Conservation (phyloP, 2,888 invertebrate genomes). For the Tortricodes alternella region DNA sequence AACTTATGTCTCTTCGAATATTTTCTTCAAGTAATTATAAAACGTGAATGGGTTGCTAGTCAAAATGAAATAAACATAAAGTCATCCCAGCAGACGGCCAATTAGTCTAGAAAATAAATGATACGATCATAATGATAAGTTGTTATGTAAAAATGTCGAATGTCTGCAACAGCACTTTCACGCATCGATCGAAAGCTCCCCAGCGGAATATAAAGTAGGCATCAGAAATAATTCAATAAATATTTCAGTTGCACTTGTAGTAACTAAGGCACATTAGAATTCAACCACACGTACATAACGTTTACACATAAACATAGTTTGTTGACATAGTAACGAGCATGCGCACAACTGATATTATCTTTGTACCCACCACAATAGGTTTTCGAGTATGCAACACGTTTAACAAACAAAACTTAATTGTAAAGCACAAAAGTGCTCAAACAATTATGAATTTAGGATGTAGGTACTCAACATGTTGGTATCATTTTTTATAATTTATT, state of each 20-base stretch:
- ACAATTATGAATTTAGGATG: not conserved
- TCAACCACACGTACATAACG: slow-evolving; percentile 38
- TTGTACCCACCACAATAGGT: slow-evolving; percentile 66
- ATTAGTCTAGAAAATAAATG: no score
- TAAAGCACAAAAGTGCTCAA: slow-evolving; percentile 22
- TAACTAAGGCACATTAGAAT: slow-evolving; percentile 23
- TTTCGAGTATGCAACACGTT: slow-evolving; percentile 41
- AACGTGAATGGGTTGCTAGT: no score
- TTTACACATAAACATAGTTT: slow-evolving; percentile 47
- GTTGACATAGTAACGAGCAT: slow-evolving; percentile 76
- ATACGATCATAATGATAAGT: not conserved
- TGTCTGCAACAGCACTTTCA: slow-evolving; percentile 15
- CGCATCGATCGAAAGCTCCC: slow-evolving; percentile 24
- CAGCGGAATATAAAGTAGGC: slow-evolving; percentile 26
- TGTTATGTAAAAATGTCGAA: not conserved
- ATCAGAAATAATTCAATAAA: slow-evolving; percentile 27
- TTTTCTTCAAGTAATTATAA: no score
- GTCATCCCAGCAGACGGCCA: no score
- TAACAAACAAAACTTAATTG: slow-evolving; percentile 29
- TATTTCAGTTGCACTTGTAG: slow-evolving; percentile 21
- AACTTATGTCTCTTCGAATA: no score
- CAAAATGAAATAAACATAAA: no score
- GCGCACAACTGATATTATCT: slow-evolving; percentile 63
- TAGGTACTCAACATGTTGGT: not conserved
- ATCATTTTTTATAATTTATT: not conserved